Percentiles rank a stretch among this genome's conserved stretches.
These are phyloP conservation scores for Xenopus tropicalis DNA, from an alignment of 2,113 vertebrate genomes.

Conservation along the genomic window UCB_Xtro_10.0 CM004450.2:124373501-124374000, in stretches of 20 bases:
- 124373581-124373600: too few relatives aligned
- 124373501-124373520: too few relatives aligned
- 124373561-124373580: too few relatives aligned
- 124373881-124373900: conserved; percentile 18
- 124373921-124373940: conserved; percentile 3
- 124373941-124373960: conserved; percentile 12
- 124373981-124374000: conserved; percentile 17
- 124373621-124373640: too few relatives aligned
- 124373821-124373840: conserved; percentile 38
- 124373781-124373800: conserved; percentile 31
- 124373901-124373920: neutral
- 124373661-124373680: too few relatives aligned
- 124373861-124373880: neutral
- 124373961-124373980: conserved; percentile 25
- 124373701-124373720: too few relatives aligned
- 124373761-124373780: conserved; percentile 36
- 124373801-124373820: conserved; percentile 17
- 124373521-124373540: too few relatives aligned
- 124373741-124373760: neutral
- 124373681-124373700: too few relatives aligned
- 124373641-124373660: too few relatives aligned
- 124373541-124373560: too few relatives aligned
- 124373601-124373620: too few relatives aligned
- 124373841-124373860: conserved; percentile 26
- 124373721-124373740: neutral